phyloP scores from a whole-genome alignment of 2,113 vertebrate genomes.

The Tretioscincus oriximinensis region DNA sequence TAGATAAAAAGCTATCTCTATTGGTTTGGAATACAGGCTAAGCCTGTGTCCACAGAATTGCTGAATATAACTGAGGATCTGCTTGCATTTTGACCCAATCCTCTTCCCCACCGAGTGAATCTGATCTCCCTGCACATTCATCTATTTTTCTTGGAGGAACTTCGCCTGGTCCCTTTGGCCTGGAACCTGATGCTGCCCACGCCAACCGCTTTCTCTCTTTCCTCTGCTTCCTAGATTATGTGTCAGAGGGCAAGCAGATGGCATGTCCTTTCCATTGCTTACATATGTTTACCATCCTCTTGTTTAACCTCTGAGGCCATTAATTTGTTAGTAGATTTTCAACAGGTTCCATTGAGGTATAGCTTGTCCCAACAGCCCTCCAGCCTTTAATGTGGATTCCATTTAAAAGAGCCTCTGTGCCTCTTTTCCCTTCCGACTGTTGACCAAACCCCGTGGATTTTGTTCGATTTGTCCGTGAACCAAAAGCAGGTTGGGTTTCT shows the following conservation, averaged over 20 bases:
- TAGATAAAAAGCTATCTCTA: no score
- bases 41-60: background rate
- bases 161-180: slow-evolving; percentile 61
- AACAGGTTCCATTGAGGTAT: slow-evolving; percentile 35
- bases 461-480: background rate
- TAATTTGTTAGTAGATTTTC: slow-evolving; percentile 66
- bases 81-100: background rate
- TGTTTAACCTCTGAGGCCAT: slow-evolving; percentile 66
- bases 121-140: slow-evolving; percentile 32
- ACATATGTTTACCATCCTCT: slow-evolving; percentile 66
- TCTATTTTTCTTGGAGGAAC: slow-evolving; percentile 62
- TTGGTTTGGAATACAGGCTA: no score
- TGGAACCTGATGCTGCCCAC: slow-evolving; percentile 52
- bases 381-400: slow-evolving; percentile 36
- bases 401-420: background rate
- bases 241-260: slow-evolving; percentile 52
- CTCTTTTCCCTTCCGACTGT: background rate
- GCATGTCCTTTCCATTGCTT: slow-evolving; percentile 47
- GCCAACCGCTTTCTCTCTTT: slow-evolving; percentile 8
- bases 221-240: slow-evolving; percentile 10
- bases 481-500: no score
- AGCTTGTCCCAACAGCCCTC: slow-evolving; percentile 28
- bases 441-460: background rate
- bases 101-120: background rate
- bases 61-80: background rate